These are phyloP conservation scores for Cotesia chilonis DNA, from an alignment of 1,140 invertebrate species.

Conservation along the genomic window DNA sequence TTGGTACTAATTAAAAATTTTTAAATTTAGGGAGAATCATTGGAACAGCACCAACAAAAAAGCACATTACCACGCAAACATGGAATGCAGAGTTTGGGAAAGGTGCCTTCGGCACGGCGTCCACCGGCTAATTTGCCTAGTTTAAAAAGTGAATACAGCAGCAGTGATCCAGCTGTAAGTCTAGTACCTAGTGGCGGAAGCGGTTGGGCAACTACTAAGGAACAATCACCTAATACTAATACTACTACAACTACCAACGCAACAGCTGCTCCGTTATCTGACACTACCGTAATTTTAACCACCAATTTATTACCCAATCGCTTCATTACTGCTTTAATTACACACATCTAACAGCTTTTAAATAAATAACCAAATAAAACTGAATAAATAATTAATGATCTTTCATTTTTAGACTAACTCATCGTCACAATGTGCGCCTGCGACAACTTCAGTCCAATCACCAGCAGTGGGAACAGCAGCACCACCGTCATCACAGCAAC, in stretches of 20 bases:
- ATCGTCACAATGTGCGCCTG: conserved; percentile 59
- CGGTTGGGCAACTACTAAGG: conserved; percentile 75
- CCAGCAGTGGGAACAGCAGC: conserved; percentile 39
- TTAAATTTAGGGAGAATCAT: conserved; percentile 79
- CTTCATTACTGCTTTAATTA: conserved; percentile 31
- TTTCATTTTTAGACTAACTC: conserved; percentile 54
- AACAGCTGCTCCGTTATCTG: conserved; percentile 57
- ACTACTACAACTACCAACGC: conserved; percentile 55
- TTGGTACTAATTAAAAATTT: not conserved
- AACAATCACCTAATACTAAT: conserved; percentile 54
- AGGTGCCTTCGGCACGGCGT: conserved; percentile 93
- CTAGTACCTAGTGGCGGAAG: conserved; percentile 77
- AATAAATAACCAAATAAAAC: too few species aligned
- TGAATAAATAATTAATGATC: too few species aligned
- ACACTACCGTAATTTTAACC: conserved; percentile 51
- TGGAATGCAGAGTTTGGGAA: conserved; percentile 98
- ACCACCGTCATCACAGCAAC: too few species aligned
- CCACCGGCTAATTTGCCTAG: conserved; percentile 97
- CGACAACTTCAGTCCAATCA: conserved; percentile 53
- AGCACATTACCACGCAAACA: conserved; percentile 91
- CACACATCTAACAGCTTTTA: too few species aligned
- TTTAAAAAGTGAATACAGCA: conserved; percentile 91
- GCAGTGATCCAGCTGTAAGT: conserved; percentile 77
- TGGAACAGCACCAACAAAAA: conserved; percentile 85
- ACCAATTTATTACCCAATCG: conserved; percentile 20